Evolutionary conservation across 2,797 vertebrate species (phyloP), one percentile per base, ranked within the genome.

Genomic region (Micromesistius poutassou): DNA sequence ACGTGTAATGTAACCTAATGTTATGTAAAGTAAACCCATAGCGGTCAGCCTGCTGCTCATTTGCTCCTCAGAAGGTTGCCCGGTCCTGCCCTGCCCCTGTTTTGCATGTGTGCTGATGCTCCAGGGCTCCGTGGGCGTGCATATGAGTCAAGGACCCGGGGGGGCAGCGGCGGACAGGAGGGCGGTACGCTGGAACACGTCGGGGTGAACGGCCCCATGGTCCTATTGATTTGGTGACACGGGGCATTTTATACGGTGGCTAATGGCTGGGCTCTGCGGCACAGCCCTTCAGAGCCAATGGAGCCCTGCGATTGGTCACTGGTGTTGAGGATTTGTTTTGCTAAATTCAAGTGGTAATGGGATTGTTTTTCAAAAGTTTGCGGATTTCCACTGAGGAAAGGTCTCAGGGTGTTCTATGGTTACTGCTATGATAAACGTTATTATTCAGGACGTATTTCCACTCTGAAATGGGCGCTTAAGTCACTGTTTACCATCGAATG

Each of bases 11-110:
- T 38, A 38, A 38, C 9, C 7, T 2, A 38, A 8, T 38, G 36
- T 38, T 38, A 38, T 6, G 33, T 35, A 76, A 74, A 75, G 76
- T 80, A 74, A 86, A 87, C 80, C 82, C 78, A 80, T 30, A 62
- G 75, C 81, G 80, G 82, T 81, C 76, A 74, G 19, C 30, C 73
- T 80, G 33, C 22, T 66, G 78, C 68, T 85, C 83, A 74, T 77
- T 72, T 76, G 50, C 35, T 31, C 75, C 75, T 87, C 76, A 86
- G 77, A 84, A 82, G 72, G 73, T 78, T 82, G 71, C 75, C 71
- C 31, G 14, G 46, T 70, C 79, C 42, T 38, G 36, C 36, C 36
- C 36, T 38, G 36, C 7, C 36, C 36, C 2, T 12, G 36, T 38
- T 2, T 38, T 16, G 8, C 10, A n/a, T 36, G 31, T 33, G 33